A percentile compares a stretch with the other conserved stretches of the same genome.
Conservation (phyloP, 2,797 vertebrate species). For the Sparus aurata region DNA sequence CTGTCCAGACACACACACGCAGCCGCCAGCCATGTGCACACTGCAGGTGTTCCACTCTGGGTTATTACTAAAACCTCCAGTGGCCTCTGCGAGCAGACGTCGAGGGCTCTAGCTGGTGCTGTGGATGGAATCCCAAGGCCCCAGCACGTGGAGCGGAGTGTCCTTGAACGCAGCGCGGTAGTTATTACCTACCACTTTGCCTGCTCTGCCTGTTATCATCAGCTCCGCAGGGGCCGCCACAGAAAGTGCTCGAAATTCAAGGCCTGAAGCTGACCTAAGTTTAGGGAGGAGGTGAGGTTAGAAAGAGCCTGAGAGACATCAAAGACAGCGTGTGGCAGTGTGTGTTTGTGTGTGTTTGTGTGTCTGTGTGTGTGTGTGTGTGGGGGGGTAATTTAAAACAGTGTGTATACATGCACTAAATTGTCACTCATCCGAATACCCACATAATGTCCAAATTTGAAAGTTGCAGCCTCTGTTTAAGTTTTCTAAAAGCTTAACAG, state of each 20-base stretch:
- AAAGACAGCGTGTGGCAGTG: conserved; percentile 18
- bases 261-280: conserved; percentile 43
- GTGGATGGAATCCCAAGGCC: conserved; percentile 57
- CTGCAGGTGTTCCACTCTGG: conserved; percentile 77
- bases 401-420: neutral
- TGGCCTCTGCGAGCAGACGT: conserved; percentile 61
- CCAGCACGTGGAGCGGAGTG: conserved; percentile 59
- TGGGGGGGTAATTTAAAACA: conserved; percentile 10
- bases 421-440: neutral
- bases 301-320: conserved; percentile 25
- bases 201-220: conserved; percentile 69
- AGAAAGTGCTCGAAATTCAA: conserved; percentile 44
- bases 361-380: neutral
- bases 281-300: conserved; percentile 34
- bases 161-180: conserved; percentile 73
- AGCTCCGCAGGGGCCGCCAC: conserved; percentile 57
- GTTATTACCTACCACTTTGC: conserved; percentile 69
- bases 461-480: neutral
- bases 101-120: conserved; percentile 39
- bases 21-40: conserved; percentile 69
- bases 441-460: neutral
- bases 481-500: neutral
- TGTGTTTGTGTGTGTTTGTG: neutral
- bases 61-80: conserved; percentile 69
- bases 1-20: conserved; percentile 59